phyloP scores from a whole-genome alignment of 2,888 invertebrate genomes.

The Trichopoda pennipes region DNA sequence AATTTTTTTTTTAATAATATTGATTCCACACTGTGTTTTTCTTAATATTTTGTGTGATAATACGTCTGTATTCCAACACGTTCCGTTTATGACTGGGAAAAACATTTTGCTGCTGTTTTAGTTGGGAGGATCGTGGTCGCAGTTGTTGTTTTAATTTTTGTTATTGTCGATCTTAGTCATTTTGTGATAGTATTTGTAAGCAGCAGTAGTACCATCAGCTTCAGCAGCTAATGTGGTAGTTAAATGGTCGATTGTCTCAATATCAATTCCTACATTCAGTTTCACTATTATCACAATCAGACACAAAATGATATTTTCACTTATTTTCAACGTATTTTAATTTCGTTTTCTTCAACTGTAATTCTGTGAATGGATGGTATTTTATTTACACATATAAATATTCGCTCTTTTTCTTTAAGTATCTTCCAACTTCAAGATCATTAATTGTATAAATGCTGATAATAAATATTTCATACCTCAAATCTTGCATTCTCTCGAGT shows the following conservation, averaged over 20 bases:
- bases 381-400: background rate
- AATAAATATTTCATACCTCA: slow-evolving; percentile 37
- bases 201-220: slow-evolving; percentile 32
- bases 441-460: slow-evolving; percentile 27
- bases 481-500: slow-evolving; percentile 37
- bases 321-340: slow-evolving; percentile 6
- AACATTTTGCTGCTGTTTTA: slow-evolving; percentile 68
- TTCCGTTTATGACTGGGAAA: slow-evolving; percentile 79
- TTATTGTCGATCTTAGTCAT: slow-evolving; percentile 42
- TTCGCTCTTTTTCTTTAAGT: slow-evolving; percentile 7
- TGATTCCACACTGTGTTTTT: slow-evolving; percentile 45
- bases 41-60: slow-evolving; percentile 50
- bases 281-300: slow-evolving; percentile 31
- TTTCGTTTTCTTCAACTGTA: slow-evolving; percentile 8
- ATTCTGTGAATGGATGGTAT: slow-evolving; percentile 41
- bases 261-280: slow-evolving; percentile 31
- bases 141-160: slow-evolving; percentile 49
- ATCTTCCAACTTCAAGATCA: slow-evolving; percentile 46
- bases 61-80: slow-evolving; percentile 80
- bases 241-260: slow-evolving; percentile 31
- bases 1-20: slow-evolving; percentile 28
- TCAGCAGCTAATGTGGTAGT: slow-evolving; percentile 40
- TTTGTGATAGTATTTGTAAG: slow-evolving; percentile 46
- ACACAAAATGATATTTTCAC: slow-evolving; percentile 11
- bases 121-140: slow-evolving; percentile 67